Evolutionary conservation across 92 coral and sea anemone species (phyloP), one percentile per base, ranked within the genome.

Genomic region (Zoanthus sansibaricus): DNA sequence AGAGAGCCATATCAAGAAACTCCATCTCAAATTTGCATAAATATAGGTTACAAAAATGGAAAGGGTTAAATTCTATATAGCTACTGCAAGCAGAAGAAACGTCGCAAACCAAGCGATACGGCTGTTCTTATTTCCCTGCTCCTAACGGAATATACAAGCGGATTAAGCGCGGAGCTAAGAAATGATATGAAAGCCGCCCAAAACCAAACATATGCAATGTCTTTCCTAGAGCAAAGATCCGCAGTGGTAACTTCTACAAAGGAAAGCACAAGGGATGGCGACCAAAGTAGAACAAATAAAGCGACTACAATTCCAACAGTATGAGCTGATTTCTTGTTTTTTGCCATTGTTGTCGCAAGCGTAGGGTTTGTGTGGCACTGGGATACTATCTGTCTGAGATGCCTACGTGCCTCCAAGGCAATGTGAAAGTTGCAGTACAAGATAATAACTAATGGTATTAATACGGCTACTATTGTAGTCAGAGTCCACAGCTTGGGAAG

Each of bases 271-370:
- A 94, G 86, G 6, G 92, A 92, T 20, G 98, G 98, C 66, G 87
- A 61, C 95, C 95, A 94, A 79, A 92, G 74, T 12, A 89, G 46
- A 37, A 94, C 93, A 82, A 94, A 92, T 48, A 92, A 78, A 16
- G 87, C 74, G 70, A 92, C 89, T 74, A 94, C 89, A 70, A 94
- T 90, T 15, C 89, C 98, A 21, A 92, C 95, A 0, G 98, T 94
- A 31, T 75, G 86, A 21, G 98, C 95, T 25, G 92, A 93, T 64
- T 94, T 94, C 71, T 92, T 87, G 89, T 92, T 94, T 66, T 87
- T 92, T 6, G 88, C 75, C 21, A 86, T 87, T 14, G 83, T 70
- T 14, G 77, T 79, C 64, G 87, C 89, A 17, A 92, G 93, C 45
- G 83, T 85, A 1, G 87, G 83, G 76, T 79, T 87, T 18, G 87